Percentiles rank a stretch among this genome's conserved stretches.
Conservation (phyloP, 2,797 vertebrate species). For the Phrynocephalus guinanensis region DNA sequence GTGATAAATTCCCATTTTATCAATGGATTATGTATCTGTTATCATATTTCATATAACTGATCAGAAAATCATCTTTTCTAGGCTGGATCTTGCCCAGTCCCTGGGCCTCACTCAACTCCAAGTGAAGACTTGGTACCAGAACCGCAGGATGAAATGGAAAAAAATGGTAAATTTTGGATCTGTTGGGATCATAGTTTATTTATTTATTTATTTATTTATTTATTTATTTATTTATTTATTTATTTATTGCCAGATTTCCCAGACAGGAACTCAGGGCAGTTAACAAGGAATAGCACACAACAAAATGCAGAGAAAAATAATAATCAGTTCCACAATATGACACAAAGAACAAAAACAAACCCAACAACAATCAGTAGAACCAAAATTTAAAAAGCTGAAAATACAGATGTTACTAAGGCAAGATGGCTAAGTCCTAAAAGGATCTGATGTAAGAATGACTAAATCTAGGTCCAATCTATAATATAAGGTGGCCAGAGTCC, state of each 20-base stretch:
- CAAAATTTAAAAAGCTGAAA: too few species aligned
- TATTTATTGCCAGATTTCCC: too few species aligned
- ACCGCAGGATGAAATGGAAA: conserved; percentile 99
- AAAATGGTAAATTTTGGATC: conserved; percentile 88
- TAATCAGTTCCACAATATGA: too few species aligned
- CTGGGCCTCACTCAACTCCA: conserved; percentile 98
- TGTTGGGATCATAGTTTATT: neutral
- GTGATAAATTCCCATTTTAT: neutral
- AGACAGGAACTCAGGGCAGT: too few species aligned
- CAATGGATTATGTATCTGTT: neutral
- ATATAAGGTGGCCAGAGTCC: neutral
- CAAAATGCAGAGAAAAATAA: too few species aligned
- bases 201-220: too few species aligned
- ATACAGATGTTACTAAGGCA: too few species aligned
- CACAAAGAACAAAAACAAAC: too few species aligned
- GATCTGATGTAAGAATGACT: neutral
- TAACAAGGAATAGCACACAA: too few species aligned
- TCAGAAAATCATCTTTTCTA: conserved; percentile 68
- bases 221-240: too few species aligned
- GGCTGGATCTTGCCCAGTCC: conserved; percentile 94
- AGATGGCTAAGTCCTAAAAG: neutral
- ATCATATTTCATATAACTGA: conserved; percentile 20
- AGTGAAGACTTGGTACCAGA: conserved; percentile 99
- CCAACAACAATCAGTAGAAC: too few species aligned
- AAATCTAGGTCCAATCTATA: neutral